phyloP scores from a whole-genome alignment of 2,888 invertebrate species.

The Argyresthia albistria region DNA sequence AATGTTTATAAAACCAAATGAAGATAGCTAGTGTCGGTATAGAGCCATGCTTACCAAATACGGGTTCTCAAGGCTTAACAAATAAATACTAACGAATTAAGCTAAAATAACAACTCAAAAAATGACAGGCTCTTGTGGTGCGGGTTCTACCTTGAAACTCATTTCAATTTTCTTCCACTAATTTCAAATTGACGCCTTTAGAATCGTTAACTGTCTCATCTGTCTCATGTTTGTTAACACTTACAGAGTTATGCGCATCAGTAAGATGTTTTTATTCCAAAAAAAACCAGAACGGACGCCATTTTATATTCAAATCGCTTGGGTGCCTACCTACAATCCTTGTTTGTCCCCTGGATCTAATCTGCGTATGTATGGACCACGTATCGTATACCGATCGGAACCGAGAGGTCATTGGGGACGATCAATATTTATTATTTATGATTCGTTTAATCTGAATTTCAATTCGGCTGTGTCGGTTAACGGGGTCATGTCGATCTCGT shows the following conservation, averaged over 20 bases:
- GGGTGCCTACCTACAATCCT: conserved; percentile 28
- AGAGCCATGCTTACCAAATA: conserved; percentile 5
- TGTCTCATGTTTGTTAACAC: conserved; percentile 28
- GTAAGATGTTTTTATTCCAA: conserved; percentile 36
- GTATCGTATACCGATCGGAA: conserved; percentile 42
- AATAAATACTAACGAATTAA: no score
- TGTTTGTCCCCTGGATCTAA: conserved; percentile 48
- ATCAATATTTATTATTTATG: conserved; percentile 56
- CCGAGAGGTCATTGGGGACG: conserved; percentile 53
- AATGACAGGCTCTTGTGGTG: no score
- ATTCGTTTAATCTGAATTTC: conserved; percentile 59
- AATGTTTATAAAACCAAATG: conserved; percentile 45
- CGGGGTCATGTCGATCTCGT: conserved; percentile 47
- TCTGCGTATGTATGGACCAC: conserved; percentile 54
- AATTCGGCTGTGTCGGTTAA: conserved; percentile 51
- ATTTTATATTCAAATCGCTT: conserved; percentile 55
- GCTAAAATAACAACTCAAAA: no score
- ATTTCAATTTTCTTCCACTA: no score
- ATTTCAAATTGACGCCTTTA: no score
- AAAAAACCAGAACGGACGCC: conserved; percentile 47
- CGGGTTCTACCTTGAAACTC: no score
- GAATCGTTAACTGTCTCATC: conserved; percentile 14
- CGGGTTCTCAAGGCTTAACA: no score
- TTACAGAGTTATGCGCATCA: conserved; percentile 7
- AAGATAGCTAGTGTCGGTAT: conserved; percentile 23